phyloP scores from a whole-genome alignment of 2,113 vertebrate species.

The Sinocyclocheilus grahami region DNA sequence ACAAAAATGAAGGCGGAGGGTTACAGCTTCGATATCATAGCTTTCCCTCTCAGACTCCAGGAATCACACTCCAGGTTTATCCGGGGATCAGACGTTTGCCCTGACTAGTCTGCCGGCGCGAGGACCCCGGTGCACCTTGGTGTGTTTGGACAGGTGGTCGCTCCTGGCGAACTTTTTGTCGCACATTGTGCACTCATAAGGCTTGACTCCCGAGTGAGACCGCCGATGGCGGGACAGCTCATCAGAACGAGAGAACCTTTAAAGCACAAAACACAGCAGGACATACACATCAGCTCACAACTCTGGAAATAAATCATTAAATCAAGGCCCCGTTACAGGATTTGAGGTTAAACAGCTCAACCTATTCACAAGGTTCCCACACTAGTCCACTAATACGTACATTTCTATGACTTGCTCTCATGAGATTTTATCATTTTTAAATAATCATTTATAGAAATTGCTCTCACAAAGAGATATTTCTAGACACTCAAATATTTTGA shows the following conservation, averaged over 20 bases:
- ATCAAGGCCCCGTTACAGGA: neutral
- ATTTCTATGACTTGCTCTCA: neutral
- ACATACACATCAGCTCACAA: neutral
- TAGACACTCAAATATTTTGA: neutral
- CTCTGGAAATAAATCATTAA: neutral
- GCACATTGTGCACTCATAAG: slow-evolving; percentile 82
- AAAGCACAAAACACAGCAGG: neutral
- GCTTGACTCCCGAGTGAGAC: slow-evolving; percentile 88
- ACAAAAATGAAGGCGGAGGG: slow-evolving; percentile 40
- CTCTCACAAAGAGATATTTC: neutral
- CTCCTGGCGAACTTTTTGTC: slow-evolving; percentile 88
- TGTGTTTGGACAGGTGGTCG: slow-evolving; percentile 86
- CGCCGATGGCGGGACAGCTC: slow-evolving; percentile 87
- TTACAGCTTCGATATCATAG: slow-evolving; percentile 28
- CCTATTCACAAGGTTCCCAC: neutral
- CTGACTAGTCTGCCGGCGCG: slow-evolving; percentile 70
- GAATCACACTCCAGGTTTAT: neutral
- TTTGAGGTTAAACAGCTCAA: neutral
- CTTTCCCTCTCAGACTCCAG: slow-evolving; percentile 28
- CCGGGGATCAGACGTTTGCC: slow-evolving; percentile 68
- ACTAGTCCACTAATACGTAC: neutral
- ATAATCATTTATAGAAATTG: neutral
- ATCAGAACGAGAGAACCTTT: slow-evolving; percentile 86
- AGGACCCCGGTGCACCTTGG: slow-evolving; percentile 83
- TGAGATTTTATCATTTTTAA: no score